phyloP scores from a whole-genome alignment of 2,113 vertebrate species.

The Heterocephalus glaber region DNA sequence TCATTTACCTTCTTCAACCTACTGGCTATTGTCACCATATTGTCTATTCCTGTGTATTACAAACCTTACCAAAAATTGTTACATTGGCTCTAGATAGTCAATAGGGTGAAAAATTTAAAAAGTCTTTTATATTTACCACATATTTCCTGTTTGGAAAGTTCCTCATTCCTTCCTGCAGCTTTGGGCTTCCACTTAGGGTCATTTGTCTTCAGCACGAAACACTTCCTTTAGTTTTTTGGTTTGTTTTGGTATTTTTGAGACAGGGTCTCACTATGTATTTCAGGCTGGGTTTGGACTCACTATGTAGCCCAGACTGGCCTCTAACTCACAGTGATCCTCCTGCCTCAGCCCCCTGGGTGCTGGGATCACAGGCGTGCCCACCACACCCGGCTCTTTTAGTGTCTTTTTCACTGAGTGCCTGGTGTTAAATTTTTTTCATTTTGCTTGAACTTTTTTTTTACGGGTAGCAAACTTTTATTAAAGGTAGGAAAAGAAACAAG shows the following conservation, averaged over 20 bases:
- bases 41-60: not conserved
- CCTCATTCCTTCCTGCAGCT: not conserved
- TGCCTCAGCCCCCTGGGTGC: not conserved
- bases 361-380: not conserved
- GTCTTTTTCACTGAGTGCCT: not conserved
- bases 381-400: not conserved
- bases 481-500: too few species aligned
- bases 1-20: not conserved
- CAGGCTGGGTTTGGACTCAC: not conserved
- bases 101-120: not conserved
- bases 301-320: too few species aligned
- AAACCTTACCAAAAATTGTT: not conserved
- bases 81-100: not conserved
- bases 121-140: not conserved
- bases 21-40: not conserved
- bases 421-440: not conserved
- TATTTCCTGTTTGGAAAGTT: not conserved
- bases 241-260: not conserved
- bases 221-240: not conserved
- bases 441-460: not conserved
- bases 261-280: not conserved
- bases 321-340: not conserved
- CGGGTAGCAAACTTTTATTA: too few species aligned
- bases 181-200: not conserved
- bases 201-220: not conserved